Percentiles rank a stretch among this genome's conserved stretches.
Evolutionary conservation across 2,113 vertebrate species (phyloP).

Genomic region (Plectropomus leopardus): DNA sequence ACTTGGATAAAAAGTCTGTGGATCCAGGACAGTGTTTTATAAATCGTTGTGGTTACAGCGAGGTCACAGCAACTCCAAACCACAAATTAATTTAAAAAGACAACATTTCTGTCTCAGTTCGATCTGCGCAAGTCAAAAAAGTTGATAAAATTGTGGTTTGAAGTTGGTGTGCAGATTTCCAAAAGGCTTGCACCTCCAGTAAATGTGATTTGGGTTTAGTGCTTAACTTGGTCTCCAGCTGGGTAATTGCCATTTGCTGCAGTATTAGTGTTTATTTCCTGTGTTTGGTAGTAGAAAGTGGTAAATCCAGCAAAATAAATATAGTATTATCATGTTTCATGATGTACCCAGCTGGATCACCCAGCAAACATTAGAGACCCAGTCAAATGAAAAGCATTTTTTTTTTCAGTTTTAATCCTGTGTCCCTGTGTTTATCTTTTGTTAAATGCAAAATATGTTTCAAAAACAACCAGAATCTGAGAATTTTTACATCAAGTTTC

Average conservation of each 20-base stretch:
- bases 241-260: conserved; percentile 16
- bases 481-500: too few species aligned
- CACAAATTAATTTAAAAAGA: conserved; percentile 1
- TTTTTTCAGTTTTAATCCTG: too few species aligned
- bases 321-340: conserved; percentile 17
- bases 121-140: not conserved
- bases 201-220: not conserved
- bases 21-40: conserved; percentile 57
- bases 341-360: not conserved
- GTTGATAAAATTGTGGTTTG: not conserved
- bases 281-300: not conserved
- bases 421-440: too few species aligned
- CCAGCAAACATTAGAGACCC: not conserved
- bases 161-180: conserved; percentile 2
- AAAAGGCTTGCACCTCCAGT: not conserved
- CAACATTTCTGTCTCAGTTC: not conserved
- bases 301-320: not conserved
- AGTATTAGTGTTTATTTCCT: not conserved
- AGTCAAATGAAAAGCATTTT: too few species aligned
- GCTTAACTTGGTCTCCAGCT: not conserved
- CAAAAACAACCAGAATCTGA: too few species aligned
- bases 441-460: too few species aligned
- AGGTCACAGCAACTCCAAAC: not conserved
- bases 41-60: not conserved
- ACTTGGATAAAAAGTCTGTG: conserved; percentile 17